These are phyloP conservation scores for Leucozona laternaria DNA, from an alignment of 2,888 invertebrate genomes.

Conservation along the genomic window DNA sequence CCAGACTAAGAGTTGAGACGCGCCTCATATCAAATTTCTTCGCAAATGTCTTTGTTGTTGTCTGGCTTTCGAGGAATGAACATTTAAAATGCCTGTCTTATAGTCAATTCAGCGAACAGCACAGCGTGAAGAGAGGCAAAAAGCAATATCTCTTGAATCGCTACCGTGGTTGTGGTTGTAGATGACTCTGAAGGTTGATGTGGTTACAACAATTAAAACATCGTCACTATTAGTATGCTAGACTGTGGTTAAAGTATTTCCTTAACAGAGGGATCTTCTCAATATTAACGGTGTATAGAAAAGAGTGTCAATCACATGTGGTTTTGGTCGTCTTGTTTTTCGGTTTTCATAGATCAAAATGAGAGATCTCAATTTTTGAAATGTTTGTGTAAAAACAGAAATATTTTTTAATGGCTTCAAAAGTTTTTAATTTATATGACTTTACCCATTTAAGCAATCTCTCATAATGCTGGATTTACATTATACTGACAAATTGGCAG, in stretches of 20 bases:
- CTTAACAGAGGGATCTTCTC: constrained; percentile 39
- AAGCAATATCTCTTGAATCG: not conserved
- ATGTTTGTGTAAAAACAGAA: not conserved
- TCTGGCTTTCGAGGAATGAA: constrained; percentile 1
- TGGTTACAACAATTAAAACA: constrained; percentile 62
- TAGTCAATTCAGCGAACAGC: not conserved
- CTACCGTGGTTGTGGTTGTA: constrained; percentile 22
- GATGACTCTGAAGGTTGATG: constrained; percentile 43
- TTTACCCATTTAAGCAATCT: no score
- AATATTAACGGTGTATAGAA: constrained; percentile 33
- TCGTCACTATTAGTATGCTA: constrained; percentile 28
- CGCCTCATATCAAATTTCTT: constrained; percentile 37
- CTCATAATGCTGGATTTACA: no score
- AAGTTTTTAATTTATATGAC: no score
- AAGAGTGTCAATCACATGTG: constrained; percentile 49
- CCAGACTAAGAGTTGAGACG: constrained; percentile 24
- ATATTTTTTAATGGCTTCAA: no score
- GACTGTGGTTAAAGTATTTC: constrained; percentile 66
- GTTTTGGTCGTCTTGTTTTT: constrained; percentile 22
- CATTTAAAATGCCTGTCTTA: not conserved
- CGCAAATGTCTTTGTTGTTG: constrained; percentile 1
- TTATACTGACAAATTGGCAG: no score
- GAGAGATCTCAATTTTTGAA: not conserved
- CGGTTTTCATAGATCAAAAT: constrained; percentile 7
- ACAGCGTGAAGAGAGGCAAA: not conserved